Evolutionary conservation across 2,113 vertebrate genomes (phyloP), one percentile per base, ranked within the genome.

Genomic region (Felis chaus): DNA sequence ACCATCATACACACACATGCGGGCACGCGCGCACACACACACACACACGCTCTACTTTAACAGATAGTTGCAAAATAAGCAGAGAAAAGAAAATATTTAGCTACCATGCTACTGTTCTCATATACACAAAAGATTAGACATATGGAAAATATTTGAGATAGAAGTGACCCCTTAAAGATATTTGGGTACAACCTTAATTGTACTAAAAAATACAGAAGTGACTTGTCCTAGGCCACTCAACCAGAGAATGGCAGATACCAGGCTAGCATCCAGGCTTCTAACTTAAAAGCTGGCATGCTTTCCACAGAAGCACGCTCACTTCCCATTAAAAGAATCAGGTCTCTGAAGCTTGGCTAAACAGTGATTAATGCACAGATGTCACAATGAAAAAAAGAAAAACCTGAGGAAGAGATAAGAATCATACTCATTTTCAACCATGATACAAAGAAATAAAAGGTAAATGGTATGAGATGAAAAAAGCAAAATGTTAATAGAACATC

Each of bases 401-500:
- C 50, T 76, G 41, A 86, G 41, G 86, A 91, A 96, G 65, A 93
- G 89, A 90, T 93, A 96, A 96, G 93, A 95, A 95, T 97, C 86
- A 69, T 86, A 90, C 12, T 85, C n/a, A 89, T 97, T 96, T 96
- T 78, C 69, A 97, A 89, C n/a, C 93, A 74, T 85, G 65, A 88
- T 74, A 73, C 92, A 95, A 88, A 97, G n/a, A 81, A 95, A 95
- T 88, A 93, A 97, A 94, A 96, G 27, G 85, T 91, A 96, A 90
- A 83, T 92, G 57, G 73, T 92, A 97, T 79, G 81, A 80, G 93
- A 94, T 94, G 66, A 95, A 97, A 89, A 95, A 95, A 79, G 65
- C 71, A 97, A 95, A 95, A 91, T 97, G 55, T 69, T 95, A 96
- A 95, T 73, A 94, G 57, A 73, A 50, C 19, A 45, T 73, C 84